These are phyloP conservation scores for Tenodera sinensis DNA, from an alignment of 2,888 invertebrate species.

Conservation along the genomic window DNA sequence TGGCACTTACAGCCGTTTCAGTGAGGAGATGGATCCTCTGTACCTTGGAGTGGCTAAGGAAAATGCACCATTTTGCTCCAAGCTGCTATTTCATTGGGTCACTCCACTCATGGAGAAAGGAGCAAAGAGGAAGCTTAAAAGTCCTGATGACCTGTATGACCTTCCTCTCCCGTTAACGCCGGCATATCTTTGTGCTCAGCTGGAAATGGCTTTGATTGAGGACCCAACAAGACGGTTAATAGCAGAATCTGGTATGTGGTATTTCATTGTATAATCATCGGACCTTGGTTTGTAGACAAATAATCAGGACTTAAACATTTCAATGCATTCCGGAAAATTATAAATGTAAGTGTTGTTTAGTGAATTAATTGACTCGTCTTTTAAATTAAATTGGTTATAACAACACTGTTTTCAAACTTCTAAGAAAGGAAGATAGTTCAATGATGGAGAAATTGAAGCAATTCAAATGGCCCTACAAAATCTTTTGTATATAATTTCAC, in stretches of 20 bases:
- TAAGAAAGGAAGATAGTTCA: no score
- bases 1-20: slow-evolving; percentile 58
- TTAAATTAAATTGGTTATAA: no score
- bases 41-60: slow-evolving; percentile 82
- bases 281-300: no score
- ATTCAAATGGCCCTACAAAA: no score
- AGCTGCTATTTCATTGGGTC: slow-evolving; percentile 84
- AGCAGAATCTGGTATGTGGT: slow-evolving; percentile 31
- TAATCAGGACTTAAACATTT: no score
- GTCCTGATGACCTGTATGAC: slow-evolving; percentile 79
- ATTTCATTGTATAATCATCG: no score
- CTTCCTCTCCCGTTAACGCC: slow-evolving; percentile 65
- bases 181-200: slow-evolving; percentile 56
- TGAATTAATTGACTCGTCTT: no score
- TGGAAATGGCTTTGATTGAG: slow-evolving; percentile 53
- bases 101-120: slow-evolving; percentile 81
- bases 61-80: slow-evolving; percentile 63
- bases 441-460: no score
- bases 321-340: no score
- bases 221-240: slow-evolving; percentile 43
- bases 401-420: no score
- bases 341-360: no score
- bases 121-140: slow-evolving; percentile 62
- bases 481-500: no score
- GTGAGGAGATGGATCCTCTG: slow-evolving; percentile 61